Conservation (phyloP, 2,113 vertebrate genomes). For the Labeo catla region DNA sequence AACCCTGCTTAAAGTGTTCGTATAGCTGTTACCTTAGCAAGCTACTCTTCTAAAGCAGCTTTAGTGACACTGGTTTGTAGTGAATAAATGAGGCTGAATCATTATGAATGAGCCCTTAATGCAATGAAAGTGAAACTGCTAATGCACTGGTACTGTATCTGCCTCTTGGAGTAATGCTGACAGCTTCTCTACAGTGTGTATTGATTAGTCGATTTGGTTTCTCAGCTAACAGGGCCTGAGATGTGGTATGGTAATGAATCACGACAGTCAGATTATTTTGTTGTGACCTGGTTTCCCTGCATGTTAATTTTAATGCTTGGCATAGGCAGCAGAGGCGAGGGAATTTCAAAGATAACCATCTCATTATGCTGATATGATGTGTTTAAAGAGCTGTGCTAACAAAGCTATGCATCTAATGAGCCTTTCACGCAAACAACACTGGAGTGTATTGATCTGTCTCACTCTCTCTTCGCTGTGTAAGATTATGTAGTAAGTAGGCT, state of each 20-base stretch:
- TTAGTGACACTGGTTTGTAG: background rate
- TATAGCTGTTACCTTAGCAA: background rate
- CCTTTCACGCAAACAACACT: conserved; percentile 1
- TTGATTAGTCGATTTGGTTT: conserved; percentile 39
- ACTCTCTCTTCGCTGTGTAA: background rate
- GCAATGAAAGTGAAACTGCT: conserved; percentile 8
- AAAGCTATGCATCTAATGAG: conserved; percentile 52
- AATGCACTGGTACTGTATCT: conserved; percentile 10
- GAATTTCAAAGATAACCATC: conserved; percentile 72
- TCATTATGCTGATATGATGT: conserved; percentile 67
- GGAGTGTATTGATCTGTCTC: conserved; percentile 3
- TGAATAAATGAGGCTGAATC: background rate
- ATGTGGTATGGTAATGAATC: conserved; percentile 44
- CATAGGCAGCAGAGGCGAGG: conserved; percentile 53
- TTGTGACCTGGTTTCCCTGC: conserved; percentile 71
- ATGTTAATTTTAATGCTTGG: conserved; percentile 69
- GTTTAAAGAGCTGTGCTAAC: conserved; percentile 67
- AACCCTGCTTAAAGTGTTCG: background rate
- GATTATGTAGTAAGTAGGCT: background rate
- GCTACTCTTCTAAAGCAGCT: background rate
- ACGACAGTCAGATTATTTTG: conserved; percentile 65
- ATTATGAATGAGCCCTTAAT: background rate
- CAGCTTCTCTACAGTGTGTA: conserved; percentile 13
- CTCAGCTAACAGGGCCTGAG: background rate
- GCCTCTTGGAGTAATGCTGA: conserved; percentile 17